Base-by-base conservation (phyloP, 2,113 vertebrate genomes). In the Megaceryle maxima region DNA sequence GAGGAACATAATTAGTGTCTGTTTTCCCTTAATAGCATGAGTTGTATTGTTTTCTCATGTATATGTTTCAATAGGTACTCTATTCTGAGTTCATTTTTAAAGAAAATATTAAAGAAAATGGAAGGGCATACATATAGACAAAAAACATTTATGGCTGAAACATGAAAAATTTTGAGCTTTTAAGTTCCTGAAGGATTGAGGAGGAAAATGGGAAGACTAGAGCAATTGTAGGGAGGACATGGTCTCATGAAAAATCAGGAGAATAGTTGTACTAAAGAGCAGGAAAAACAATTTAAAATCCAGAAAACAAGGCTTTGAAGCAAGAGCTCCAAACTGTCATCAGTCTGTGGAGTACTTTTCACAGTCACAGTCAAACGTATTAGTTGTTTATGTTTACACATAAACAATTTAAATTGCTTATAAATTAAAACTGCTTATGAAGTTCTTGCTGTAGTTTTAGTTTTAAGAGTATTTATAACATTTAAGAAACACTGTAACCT, bases 401-500 rank as follows among this genome's bases (percentile, higher is more conserved):
- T 80, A 88, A 96, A 92, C 44, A 74, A 81, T 50, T 83, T 74
- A 67, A 94, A 90, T 81, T 88, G 35, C n/a, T 74, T 70, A 81
- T 83, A 92, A 80, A 92, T 92, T 83, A 83, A 74, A 88, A 63
- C 43, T 46, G 28, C 22, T 85, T 88, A 44, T 75, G 60, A 90
- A 92, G 24, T 50, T 10, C 10, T 88, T 62, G 44, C 46, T 95
- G 41, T 37, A 59, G 37, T 93, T 88, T 41, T n/a, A 59, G 22
- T 72, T 90, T 76, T 64, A 37, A 59, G 63, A 66, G 10, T 59
- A 90, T 77, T 94, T 94, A 81, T 80, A 88, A n/a, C 31, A 88
- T 83, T 92, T 88, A 86, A 88, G 26, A 86, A 91, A 77, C 55
- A 66, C n/a, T 70, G 5, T 74, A 93, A 60, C 2, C 31, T 74